Evolutionary conservation across 2,113 vertebrate species (phyloP), one percentile per base, ranked within the genome.

Genomic region (Antechinus stuartii): DNA sequence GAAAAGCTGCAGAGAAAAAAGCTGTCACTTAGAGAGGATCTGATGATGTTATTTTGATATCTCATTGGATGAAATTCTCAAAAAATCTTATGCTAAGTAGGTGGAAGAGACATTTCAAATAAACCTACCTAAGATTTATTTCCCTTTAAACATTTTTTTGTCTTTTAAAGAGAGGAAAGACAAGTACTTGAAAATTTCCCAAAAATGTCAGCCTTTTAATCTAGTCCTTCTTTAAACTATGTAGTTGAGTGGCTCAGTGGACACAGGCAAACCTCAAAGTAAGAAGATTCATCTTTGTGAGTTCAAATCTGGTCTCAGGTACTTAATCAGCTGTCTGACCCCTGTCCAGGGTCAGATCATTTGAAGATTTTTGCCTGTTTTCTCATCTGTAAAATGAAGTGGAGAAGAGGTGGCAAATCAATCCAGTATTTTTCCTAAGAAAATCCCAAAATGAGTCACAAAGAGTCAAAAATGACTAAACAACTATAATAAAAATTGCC

Each of bases 61-160:
- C 94, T 76, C 54, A 0, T 22, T 61, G 35, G 89, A 0, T n/a
- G 8, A 0, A 49, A 46, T 89, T 92, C 92, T 89, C 54, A 91
- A 0, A 0, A 24, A 95, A 96, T 30, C 30, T 84, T 93, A 92
- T 90, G 9, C n/a, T 61, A 76, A 54, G 68, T 89, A 90, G 19
- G 26, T 47, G 14, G 76, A 27, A 95, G 50, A 92, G 24, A 54
- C 35, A 47, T 95, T 93, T 92, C 54, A 61, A 68, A 92, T 92
- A 93, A 97, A 90, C 19, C 3, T 54, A 89, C 56, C 89, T 93
- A 76, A 52, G 89, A 94, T 94, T 93, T 91, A 49, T 16, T 1
- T 57, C 42, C 42, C 54, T 96, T 96, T 93, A 89, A 92, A 68
- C 57, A 92, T 94, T 91, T 97, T 49, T 93, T 94, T 54, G 91